Percentiles rank a stretch among this genome's conserved stretches.
phyloP scores from a whole-genome alignment of 2,113 vertebrate genomes.

The Pithys albifrons region DNA sequence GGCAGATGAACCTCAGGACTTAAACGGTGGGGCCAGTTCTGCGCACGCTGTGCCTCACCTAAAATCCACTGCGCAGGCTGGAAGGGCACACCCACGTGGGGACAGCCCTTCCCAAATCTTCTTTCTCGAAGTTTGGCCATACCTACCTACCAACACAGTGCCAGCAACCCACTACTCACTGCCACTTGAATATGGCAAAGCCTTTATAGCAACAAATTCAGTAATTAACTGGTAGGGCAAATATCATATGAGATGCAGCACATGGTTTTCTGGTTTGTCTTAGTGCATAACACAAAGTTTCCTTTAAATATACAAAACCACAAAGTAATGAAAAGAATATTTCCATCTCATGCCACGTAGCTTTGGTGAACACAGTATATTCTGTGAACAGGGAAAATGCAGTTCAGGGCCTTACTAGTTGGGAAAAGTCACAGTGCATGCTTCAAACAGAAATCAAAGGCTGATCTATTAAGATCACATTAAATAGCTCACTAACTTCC shows the following conservation, averaged over 20 bases:
- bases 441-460: background rate
- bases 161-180: background rate
- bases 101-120: no score
- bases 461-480: conserved; percentile 57
- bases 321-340: background rate
- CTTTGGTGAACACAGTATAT: background rate
- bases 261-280: background rate
- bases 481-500: conserved; percentile 66
- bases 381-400: conserved; percentile 21
- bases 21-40: no score
- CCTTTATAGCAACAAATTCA: background rate
- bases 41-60: no score
- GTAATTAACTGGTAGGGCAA: background rate
- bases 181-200: background rate
- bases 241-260: background rate
- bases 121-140: no score
- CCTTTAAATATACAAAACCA: background rate
- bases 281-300: background rate
- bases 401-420: background rate
- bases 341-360: background rate
- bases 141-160: no score
- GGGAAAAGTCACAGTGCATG: conserved; percentile 2
- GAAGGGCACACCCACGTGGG: no score
- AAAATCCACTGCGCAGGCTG: no score
- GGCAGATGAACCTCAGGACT: no score